These are phyloP conservation scores for Condylura cristata DNA, from an alignment of 2,113 vertebrate species.

Conservation along the genomic window DNA sequence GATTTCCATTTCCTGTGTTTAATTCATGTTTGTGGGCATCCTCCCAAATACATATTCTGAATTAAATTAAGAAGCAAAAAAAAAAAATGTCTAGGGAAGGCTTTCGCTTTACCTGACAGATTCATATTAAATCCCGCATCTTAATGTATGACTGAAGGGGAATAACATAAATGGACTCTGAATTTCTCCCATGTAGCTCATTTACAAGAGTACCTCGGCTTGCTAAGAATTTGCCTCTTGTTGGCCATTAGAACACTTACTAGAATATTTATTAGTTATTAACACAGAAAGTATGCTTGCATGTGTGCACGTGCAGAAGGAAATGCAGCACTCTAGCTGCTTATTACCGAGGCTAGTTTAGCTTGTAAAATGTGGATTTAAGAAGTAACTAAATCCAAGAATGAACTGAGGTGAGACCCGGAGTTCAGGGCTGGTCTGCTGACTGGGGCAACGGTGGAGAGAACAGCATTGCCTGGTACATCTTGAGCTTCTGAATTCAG, in stretches of 20 bases:
- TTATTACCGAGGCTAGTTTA: slow-evolving; percentile 34
- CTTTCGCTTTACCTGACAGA: slow-evolving; percentile 46
- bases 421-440: not conserved
- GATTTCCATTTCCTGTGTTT: slow-evolving; percentile 56
- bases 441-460: not conserved
- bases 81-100: not conserved
- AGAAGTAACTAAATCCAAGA: not conserved
- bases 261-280: slow-evolving; percentile 77
- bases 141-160: slow-evolving; percentile 52
- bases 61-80: slow-evolving; percentile 62
- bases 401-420: not conserved
- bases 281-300: slow-evolving; percentile 26
- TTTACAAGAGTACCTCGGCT: slow-evolving; percentile 35
- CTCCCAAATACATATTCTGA: slow-evolving; percentile 61
- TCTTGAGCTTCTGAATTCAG: not conserved
- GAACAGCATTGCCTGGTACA: not conserved
- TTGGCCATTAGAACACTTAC: slow-evolving; percentile 70
- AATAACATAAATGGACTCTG: slow-evolving; percentile 47
- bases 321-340: not conserved
- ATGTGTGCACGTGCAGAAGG: not conserved
- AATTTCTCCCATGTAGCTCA: slow-evolving; percentile 64
- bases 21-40: slow-evolving; percentile 63
- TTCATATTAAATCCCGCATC: slow-evolving; percentile 31
- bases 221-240: slow-evolving; percentile 68
- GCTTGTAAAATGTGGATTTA: not conserved